These are phyloP conservation scores for Siderastrea siderea DNA, from an alignment of 92 coral and sea anemone species.

Conservation along the genomic window DNA sequence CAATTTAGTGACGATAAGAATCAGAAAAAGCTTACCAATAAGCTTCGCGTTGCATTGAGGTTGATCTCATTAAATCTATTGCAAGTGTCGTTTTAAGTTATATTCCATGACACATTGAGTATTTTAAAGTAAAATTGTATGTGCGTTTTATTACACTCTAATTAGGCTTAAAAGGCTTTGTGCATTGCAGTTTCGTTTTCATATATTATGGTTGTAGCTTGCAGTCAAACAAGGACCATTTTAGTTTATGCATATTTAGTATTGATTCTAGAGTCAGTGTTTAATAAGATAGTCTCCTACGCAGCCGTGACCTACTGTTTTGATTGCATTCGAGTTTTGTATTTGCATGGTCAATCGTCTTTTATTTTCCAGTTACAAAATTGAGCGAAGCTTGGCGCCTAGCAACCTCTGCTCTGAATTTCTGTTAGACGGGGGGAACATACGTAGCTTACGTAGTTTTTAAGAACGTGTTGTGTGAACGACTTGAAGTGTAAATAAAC, in stretches of 20 bases:
- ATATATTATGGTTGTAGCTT: background rate
- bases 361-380: too few relatives aligned
- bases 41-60: background rate
- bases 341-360: background rate
- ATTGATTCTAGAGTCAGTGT: background rate
- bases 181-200: background rate
- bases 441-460: background rate
- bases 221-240: background rate
- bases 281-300: background rate
- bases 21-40: background rate
- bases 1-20: too few relatives aligned
- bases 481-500: conserved; percentile 19
- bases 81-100: background rate
- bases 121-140: too few relatives aligned
- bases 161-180: background rate
- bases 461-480: background rate
- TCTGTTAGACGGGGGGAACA: background rate
- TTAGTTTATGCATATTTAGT: background rate
- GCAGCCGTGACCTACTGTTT: too few relatives aligned
- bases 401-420: background rate
- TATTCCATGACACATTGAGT: background rate
- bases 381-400: background rate
- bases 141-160: background rate
- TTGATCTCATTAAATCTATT: background rate
- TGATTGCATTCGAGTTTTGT: background rate